phyloP scores from a whole-genome alignment of 2,113 vertebrate genomes.

The Odontophorus gujanensis region DNA sequence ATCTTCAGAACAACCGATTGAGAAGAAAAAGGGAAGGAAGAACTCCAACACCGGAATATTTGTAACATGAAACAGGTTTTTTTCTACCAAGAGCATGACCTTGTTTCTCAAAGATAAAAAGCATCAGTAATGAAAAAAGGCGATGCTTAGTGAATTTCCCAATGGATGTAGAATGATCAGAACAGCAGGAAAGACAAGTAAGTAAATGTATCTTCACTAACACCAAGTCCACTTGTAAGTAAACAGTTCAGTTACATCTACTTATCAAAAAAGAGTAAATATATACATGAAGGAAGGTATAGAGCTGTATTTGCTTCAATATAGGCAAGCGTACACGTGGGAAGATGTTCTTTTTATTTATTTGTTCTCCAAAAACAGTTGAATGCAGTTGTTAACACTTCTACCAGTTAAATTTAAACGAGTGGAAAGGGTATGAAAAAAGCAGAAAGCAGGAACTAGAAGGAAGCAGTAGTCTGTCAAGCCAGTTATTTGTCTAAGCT shows the following conservation, averaged over 20 bases:
- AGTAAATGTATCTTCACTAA: not conserved
- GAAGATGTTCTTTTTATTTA: not conserved
- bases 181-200: not conserved
- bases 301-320: not conserved
- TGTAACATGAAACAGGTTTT: not conserved
- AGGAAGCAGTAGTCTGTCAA: conserved; percentile 30
- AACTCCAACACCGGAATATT: not conserved
- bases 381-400: not conserved
- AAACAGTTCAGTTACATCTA: not conserved
- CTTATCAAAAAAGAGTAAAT: not conserved
- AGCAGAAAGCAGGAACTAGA: not conserved
- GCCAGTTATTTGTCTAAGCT: not conserved
- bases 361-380: not conserved
- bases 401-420: not conserved
- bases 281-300: not conserved
- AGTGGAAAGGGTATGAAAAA: not conserved
- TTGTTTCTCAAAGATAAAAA: not conserved
- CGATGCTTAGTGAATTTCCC: not conserved
- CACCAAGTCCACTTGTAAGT: not conserved
- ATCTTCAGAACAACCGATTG: not conserved
- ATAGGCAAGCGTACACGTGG: fast-evolving
- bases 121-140: not conserved
- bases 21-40: not conserved
- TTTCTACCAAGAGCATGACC: not conserved
- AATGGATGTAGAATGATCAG: not conserved